A percentile compares a stretch with the other conserved stretches of the same genome.
These are phyloP conservation scores for Leucophenga varia DNA, from an alignment of 1,140 invertebrate genomes.

Conservation along the genomic window DNA sequence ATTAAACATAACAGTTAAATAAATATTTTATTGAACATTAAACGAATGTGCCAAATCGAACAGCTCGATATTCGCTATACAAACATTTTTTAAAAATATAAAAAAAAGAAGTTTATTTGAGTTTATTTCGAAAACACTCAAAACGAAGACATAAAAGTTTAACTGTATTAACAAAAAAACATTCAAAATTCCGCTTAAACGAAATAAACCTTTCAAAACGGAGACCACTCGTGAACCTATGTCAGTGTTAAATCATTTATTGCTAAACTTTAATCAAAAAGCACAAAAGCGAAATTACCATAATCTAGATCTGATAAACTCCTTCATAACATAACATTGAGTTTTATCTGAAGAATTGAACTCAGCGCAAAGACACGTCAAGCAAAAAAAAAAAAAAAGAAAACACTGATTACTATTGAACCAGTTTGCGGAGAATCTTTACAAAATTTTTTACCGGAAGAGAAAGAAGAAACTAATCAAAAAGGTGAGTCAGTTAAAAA, in stretches of 20 bases:
- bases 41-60: conserved; percentile 32
- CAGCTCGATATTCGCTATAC: conserved; percentile 37
- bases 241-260: conserved; percentile 49
- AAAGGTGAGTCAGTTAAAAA: conserved; percentile 39
- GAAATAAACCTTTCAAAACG: conserved; percentile 42
- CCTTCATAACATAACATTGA: conserved; percentile 50
- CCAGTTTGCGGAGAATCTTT: conserved; percentile 25
- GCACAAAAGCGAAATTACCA: conserved; percentile 36
- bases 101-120: too few species aligned
- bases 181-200: conserved; percentile 46
- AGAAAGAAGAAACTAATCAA: conserved; percentile 52
- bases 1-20: conserved; percentile 5
- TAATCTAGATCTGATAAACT: conserved; percentile 52
- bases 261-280: conserved; percentile 51
- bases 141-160: too few species aligned
- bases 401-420: too few species aligned
- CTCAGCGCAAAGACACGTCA: conserved; percentile 15
- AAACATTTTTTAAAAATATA: conserved; percentile 15
- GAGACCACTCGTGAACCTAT: conserved; percentile 46
- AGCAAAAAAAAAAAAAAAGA: conserved; percentile 21
- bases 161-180: conserved; percentile 19
- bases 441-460: conserved; percentile 54
- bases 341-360: conserved; percentile 12
- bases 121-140: background rate
- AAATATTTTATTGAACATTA: conserved; percentile 2